Evolutionary conservation across 2,888 invertebrate species (phyloP), one percentile per base, ranked within the genome.

Genomic region (Eumerus sabulonum): DNA sequence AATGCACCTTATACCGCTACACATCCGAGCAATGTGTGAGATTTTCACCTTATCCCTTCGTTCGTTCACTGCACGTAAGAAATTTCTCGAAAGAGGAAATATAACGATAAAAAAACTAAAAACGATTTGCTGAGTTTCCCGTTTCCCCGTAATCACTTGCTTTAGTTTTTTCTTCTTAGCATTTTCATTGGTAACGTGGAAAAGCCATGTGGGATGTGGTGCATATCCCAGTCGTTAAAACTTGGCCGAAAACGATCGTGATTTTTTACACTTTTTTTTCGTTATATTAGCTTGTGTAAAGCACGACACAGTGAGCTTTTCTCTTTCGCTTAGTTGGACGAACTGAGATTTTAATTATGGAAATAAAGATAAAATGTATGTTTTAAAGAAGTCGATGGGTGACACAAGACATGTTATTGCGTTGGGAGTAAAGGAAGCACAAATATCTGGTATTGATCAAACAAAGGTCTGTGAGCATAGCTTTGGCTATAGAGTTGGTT

Each of bases 381-480:
- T 62, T 76, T 76, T 72, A 60, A 45, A 60, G 76, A 66, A 71
- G 54, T 60, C 9, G 44, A 42, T 47, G 45, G 59, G 57, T 54
- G 27, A 56, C 36, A 13, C 35, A 71, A 62, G 62, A 64, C 54
- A 38, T 18, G 16, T 4, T n/a, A 40, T 16, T 12, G 66, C 18
- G 14, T 9, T 27, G 11, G 1, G 17, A 36, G 42, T n/a, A 45
- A 44, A 42, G 17, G 18, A 18, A 53, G 44, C 17, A 60, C 16
- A 51, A 51, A 62, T 7, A 19, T 16, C 56, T 51, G 51, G 70
- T 86, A 85, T 85, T 83, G 85, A 85, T 86, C 85, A 85, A 85
- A 85, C 85, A 72, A 17, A 57, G 47, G 62, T 13, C 44, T 48
- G 42, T 76, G 18, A 16, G 36, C 17, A 79, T 82, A 64, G 27